Percentiles rank a stretch among this genome's conserved stretches.
These are phyloP conservation scores for Coendou prehensilis DNA, from an alignment of 2,797 vertebrate genomes.

Conservation along the genomic window DNA sequence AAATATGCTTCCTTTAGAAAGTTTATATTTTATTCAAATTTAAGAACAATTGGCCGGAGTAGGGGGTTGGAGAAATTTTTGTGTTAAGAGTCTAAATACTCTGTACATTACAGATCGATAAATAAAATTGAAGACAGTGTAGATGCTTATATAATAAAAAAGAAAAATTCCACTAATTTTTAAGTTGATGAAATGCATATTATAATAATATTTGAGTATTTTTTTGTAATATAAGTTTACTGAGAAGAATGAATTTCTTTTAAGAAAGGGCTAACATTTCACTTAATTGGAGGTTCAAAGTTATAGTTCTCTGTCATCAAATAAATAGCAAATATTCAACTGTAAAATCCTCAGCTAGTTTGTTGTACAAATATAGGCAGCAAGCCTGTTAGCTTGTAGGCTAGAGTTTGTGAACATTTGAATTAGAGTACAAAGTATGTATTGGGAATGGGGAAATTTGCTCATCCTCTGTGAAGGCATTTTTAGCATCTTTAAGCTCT, in stretches of 20 bases:
- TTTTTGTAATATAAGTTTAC: background rate
- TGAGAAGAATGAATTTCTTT: slow-evolving; percentile 39
- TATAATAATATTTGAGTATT: background rate
- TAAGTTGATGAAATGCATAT: slow-evolving; percentile 21
- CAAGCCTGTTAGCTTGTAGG: slow-evolving; percentile 7
- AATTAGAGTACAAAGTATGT: background rate
- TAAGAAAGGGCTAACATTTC: background rate
- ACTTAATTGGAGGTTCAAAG: background rate
- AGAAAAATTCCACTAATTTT: slow-evolving; percentile 14
- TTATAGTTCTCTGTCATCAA: slow-evolving; percentile 26
- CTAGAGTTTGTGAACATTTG: background rate
- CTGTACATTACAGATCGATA: slow-evolving; percentile 38
- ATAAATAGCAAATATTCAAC: background rate
- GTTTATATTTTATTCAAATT: slow-evolving; percentile 23
- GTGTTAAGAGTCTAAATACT: slow-evolving; percentile 6
- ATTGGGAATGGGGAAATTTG: slow-evolving; percentile 5
- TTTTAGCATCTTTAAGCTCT: slow-evolving; percentile 1
- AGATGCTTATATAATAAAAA: slow-evolving; percentile 12
- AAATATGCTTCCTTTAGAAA: slow-evolving; percentile 15
- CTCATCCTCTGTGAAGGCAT: background rate
- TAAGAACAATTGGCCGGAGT: background rate
- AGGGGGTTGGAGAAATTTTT: background rate
- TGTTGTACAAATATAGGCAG: background rate
- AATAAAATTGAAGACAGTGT: background rate
- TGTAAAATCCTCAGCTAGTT: slow-evolving; percentile 1